These are phyloP conservation scores for Myripristis murdjan DNA, from an alignment of 2,797 vertebrate species.

Conservation along the genomic window DNA sequence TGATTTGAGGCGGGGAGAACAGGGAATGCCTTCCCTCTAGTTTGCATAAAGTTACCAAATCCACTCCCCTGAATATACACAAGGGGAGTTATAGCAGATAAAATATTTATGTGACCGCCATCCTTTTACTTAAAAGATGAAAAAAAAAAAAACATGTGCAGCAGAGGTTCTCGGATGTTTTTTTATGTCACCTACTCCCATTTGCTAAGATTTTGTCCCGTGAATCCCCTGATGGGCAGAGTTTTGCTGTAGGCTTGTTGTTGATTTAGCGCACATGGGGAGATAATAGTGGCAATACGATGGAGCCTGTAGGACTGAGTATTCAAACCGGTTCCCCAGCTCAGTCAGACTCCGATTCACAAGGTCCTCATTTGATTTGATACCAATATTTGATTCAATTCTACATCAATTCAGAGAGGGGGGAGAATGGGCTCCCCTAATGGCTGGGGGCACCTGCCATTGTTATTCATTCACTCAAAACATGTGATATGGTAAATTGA, in stretches of 20 bases:
- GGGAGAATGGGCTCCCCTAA: too few relatives aligned
- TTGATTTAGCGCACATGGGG: slow-evolving; percentile 41
- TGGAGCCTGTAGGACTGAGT: too few relatives aligned
- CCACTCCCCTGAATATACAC: slow-evolving; percentile 42
- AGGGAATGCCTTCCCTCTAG: slow-evolving; percentile 52
- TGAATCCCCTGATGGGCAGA: slow-evolving; percentile 10
- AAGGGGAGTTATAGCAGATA: slow-evolving; percentile 39
- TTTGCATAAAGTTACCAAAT: slow-evolving; percentile 70
- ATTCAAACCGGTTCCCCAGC: too few relatives aligned
- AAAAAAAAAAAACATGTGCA: slow-evolving; percentile 38
- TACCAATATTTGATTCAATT: too few relatives aligned
- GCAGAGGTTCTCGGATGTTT: slow-evolving; percentile 38
- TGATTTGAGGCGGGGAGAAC: slow-evolving; percentile 19
- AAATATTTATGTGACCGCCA: slow-evolving; percentile 74
- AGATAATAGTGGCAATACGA: too few relatives aligned
- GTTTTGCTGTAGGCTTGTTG: slow-evolving; percentile 34
- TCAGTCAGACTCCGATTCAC: too few relatives aligned
- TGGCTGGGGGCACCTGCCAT: too few relatives aligned
- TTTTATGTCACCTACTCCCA: slow-evolving; percentile 44
- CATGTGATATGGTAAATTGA: too few relatives aligned
- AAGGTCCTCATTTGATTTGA: too few relatives aligned
- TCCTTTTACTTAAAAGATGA: slow-evolving; percentile 58
- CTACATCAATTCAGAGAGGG: too few relatives aligned
- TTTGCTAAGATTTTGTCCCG: slow-evolving; percentile 18
- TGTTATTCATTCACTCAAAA: too few relatives aligned